These are phyloP conservation scores for Drosophila dives DNA, from an alignment of 2,888 invertebrate species.

Conservation along the genomic window DNA sequence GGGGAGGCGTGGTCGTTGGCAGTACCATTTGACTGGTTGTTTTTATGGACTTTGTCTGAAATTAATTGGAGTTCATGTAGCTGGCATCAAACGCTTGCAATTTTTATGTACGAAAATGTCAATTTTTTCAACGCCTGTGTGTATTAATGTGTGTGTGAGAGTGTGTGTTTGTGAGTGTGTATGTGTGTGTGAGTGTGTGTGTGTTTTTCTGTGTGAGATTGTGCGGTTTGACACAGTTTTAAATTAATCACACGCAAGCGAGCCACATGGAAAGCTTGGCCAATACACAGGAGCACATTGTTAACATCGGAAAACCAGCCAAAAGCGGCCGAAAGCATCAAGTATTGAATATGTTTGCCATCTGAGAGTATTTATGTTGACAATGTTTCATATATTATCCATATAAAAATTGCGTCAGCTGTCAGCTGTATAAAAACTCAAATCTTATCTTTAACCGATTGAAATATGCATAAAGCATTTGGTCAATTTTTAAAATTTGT, in stretches of 20 bases:
- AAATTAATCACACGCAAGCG: constrained; percentile 78
- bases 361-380: constrained; percentile 29
- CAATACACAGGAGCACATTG: constrained; percentile 45
- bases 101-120: constrained; percentile 56
- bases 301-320: constrained; percentile 47
- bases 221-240: constrained; percentile 77
- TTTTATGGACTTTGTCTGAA: constrained; percentile 79
- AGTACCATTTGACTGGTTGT: constrained; percentile 63
- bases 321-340: constrained; percentile 30
- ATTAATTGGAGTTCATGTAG: constrained; percentile 75
- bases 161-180: not conserved
- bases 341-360: constrained; percentile 33
- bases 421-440: constrained; percentile 12
- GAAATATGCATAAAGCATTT: not conserved
- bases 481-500: not conserved
- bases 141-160: not conserved
- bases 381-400: not conserved
- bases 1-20: constrained; percentile 24
- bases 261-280: constrained; percentile 54
- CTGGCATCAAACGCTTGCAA: constrained; percentile 66
- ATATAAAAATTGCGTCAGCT: constrained; percentile 25
- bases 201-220: constrained; percentile 39
- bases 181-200: not conserved
- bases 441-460: not conserved
- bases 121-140: not conserved